Conservation (phyloP, 2,888 invertebrate genomes). For the Coremacera marginata region DNA sequence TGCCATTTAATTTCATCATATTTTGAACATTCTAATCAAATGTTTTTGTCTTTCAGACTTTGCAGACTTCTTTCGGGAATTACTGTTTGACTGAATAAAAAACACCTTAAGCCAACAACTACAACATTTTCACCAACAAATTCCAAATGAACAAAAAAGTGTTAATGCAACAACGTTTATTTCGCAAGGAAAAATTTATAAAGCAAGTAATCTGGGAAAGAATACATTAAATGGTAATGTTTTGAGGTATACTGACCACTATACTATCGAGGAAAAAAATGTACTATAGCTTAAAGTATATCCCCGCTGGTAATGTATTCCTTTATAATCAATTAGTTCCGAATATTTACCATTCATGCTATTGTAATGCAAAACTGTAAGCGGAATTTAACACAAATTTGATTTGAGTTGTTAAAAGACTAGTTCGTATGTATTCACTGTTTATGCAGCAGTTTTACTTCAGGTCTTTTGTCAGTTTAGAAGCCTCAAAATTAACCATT, state of each 20-base stretch:
- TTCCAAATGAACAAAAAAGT: not conserved
- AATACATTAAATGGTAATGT: not conserved
- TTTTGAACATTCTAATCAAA: slow-evolving; percentile 43
- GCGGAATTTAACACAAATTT: no score
- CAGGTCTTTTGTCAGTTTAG: no score
- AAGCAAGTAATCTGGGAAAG: slow-evolving; percentile 9
- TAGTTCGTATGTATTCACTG: no score
- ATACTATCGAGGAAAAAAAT: slow-evolving; percentile 20
- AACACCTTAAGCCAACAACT: slow-evolving; percentile 2
- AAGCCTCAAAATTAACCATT: no score
- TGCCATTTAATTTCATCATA: slow-evolving; percentile 1
- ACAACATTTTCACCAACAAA: slow-evolving; percentile 15
- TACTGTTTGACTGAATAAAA: slow-evolving; percentile 39
- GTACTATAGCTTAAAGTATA: no score
- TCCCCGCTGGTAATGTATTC: no score
- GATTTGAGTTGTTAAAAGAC: no score
- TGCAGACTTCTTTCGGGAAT: slow-evolving; percentile 44
- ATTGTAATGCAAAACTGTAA: no score
- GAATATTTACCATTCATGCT: no score
- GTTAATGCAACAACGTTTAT: slow-evolving; percentile 10
- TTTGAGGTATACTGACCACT: not conserved
- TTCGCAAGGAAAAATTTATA: slow-evolving; percentile 17
- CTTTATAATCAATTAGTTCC: no score
- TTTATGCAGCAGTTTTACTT: no score
- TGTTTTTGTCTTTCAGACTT: slow-evolving; percentile 48